phyloP scores from a whole-genome alignment of 2,113 vertebrate species.

The chimpanzee (Pan troglodytes) region NHGRI_mPanTro3-v2.1_pri NC_086015.1:78048501-78049000 shows the following conservation, averaged over 20 bases:
- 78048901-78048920: background rate
- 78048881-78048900: background rate
- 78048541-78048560: background rate
- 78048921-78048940: background rate
- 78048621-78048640: background rate
- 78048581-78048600: background rate
- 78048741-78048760: background rate
- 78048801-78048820: background rate
- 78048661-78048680: background rate
- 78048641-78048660: background rate
- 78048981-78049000: fast-evolving
- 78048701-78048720: background rate
- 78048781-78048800: background rate
- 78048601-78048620: background rate
- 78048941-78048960: background rate
- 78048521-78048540: background rate
- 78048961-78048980: background rate
- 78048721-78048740: background rate
- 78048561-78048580: background rate
- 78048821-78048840: background rate
- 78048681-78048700: background rate
- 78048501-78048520: background rate
- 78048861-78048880: background rate
- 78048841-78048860: background rate
- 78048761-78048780: background rate